These are phyloP conservation scores for Drosophila melanogaster DNA, from an alignment of 1,140 invertebrate genomes.

Conservation along the genomic window Release_6_plus_ISO1_MT NC_004354.4:6632501-6633000, in stretches of 20 bases:
- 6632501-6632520: neutral
- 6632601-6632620: slow-evolving; percentile 17
- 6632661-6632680: neutral
- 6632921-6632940: slow-evolving; percentile 81
- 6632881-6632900: slow-evolving; percentile 82
- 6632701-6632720: slow-evolving; percentile 74
- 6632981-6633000: neutral
- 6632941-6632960: neutral
- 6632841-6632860: slow-evolving; percentile 34
- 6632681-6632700: slow-evolving; percentile 20
- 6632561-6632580: slow-evolving; percentile 11
- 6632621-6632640: slow-evolving; percentile 2
- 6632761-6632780: slow-evolving; percentile 66
- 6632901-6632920: slow-evolving; percentile 81
- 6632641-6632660: neutral
- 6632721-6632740: slow-evolving; percentile 76
- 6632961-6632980: slow-evolving; percentile 1
- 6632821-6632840: no score
- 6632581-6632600: no score
- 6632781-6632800: slow-evolving; percentile 67
- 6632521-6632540: slow-evolving; percentile 8
- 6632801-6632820: slow-evolving; percentile 45
- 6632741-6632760: slow-evolving; percentile 73
- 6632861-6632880: slow-evolving; percentile 80
- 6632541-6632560: slow-evolving; percentile 16